These are phyloP conservation scores for Tychaedon coryphoeus DNA, from an alignment of 2,113 vertebrate species.

Conservation along the genomic window DNA sequence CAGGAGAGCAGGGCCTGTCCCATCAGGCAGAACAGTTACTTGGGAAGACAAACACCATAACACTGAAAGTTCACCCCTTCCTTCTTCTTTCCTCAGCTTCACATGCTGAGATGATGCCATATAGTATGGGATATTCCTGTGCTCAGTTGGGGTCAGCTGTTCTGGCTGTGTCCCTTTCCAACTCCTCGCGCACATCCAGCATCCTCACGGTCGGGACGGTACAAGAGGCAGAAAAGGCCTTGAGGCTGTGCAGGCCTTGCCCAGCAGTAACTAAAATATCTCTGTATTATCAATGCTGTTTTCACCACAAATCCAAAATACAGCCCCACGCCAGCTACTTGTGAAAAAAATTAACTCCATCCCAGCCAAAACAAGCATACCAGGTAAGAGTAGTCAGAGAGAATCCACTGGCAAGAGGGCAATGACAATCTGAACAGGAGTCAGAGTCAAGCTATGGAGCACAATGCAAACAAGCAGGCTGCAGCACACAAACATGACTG, in stretches of 20 bases:
- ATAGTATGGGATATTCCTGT: not conserved
- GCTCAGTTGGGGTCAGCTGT: not conserved
- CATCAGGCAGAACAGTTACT: not conserved
- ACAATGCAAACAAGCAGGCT: not conserved
- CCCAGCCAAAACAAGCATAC: not conserved
- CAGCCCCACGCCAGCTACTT: not conserved
- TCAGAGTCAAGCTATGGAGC: not conserved
- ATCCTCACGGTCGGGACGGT: fast-evolving
- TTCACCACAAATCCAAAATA: not conserved
- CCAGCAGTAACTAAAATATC: not conserved
- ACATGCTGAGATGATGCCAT: not conserved
- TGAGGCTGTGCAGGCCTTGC: not conserved
- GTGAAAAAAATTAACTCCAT: not conserved
- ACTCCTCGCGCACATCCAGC: not conserved
- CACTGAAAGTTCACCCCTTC: not conserved
- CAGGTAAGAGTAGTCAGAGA: not conserved
- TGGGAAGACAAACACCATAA: not conserved
- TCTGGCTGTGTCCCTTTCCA: not conserved
- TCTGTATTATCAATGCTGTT: not conserved
- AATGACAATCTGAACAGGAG: not conserved
- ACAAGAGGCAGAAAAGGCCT: not conserved
- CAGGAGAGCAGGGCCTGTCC: not conserved
- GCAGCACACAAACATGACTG: not conserved
- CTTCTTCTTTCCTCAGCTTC: not conserved
- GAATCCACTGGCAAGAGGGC: not conserved